phyloP scores from a whole-genome alignment of 2,113 vertebrate species.

The Bothrops jararaca region DNA sequence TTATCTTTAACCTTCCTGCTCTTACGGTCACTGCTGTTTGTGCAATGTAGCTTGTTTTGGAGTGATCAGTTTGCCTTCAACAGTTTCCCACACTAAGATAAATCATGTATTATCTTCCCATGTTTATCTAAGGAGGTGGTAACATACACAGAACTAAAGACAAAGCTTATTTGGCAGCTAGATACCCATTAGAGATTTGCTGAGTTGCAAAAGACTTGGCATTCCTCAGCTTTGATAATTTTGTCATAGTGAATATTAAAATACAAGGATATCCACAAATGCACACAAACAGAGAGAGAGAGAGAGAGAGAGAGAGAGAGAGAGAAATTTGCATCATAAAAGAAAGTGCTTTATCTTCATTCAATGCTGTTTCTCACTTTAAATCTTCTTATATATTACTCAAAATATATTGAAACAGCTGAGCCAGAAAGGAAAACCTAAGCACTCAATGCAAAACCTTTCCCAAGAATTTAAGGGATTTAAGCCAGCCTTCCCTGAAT shows the following conservation, averaged over 20 bases:
- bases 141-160: constrained; percentile 30
- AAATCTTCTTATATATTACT: not conserved
- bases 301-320: not conserved
- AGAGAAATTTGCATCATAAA: not conserved
- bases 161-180: not conserved
- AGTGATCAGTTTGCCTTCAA: constrained; percentile 52
- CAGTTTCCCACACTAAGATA: constrained; percentile 58
- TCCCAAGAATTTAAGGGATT: not conserved
- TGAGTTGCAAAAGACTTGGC: not conserved
- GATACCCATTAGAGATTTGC: not conserved
- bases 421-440: not conserved
- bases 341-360: not conserved
- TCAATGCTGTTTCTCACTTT: not conserved
- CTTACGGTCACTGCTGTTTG: constrained; percentile 44
- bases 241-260: not conserved
- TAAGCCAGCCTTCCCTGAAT: not conserved
- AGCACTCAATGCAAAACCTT: not conserved
- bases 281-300: not conserved
- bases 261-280: not conserved
- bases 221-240: not conserved
- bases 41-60: constrained; percentile 39
- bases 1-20: constrained; percentile 54
- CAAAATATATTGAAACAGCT: not conserved
- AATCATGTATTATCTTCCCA: constrained; percentile 40
- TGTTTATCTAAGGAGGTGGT: constrained; percentile 48